phyloP scores from a whole-genome alignment of 2,113 vertebrate genomes.

The Gymnobelideus leadbeateri region DNA sequence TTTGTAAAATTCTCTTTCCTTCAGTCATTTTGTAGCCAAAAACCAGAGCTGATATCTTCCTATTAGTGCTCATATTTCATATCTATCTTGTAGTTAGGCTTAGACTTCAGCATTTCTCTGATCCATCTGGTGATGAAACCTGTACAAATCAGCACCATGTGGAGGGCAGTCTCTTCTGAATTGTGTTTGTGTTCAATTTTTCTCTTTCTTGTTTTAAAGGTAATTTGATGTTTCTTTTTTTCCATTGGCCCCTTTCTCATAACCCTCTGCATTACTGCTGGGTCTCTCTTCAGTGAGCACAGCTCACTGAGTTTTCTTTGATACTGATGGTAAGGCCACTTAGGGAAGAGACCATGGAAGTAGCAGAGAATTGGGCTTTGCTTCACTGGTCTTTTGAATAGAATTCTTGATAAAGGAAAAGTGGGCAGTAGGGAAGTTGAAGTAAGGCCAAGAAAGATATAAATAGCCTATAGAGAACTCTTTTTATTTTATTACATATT shows the following conservation, averaged over 20 bases:
- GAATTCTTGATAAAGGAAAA: conserved; percentile 23
- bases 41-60: background rate
- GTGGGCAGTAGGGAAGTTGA: background rate
- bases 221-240: conserved; percentile 1
- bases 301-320: background rate
- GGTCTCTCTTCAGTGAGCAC: conserved; percentile 26
- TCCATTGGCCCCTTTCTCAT: background rate
- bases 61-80: background rate
- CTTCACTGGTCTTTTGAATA: background rate
- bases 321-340: conserved; percentile 16
- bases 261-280: background rate
- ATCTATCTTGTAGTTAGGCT: conserved; percentile 12
- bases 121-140: background rate
- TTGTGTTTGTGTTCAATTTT: conserved; percentile 23
- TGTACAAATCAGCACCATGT: background rate
- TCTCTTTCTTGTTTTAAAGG: conserved; percentile 49
- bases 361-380: background rate
- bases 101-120: conserved; percentile 28
- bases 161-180: background rate
- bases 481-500: background rate
- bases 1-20: background rate
- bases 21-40: conserved; percentile 15
- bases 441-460: conserved; percentile 9
- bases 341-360: background rate
- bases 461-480: background rate